Conservation (phyloP, 1,140 invertebrate genomes). For the Trichonephila clavipes region DNA sequence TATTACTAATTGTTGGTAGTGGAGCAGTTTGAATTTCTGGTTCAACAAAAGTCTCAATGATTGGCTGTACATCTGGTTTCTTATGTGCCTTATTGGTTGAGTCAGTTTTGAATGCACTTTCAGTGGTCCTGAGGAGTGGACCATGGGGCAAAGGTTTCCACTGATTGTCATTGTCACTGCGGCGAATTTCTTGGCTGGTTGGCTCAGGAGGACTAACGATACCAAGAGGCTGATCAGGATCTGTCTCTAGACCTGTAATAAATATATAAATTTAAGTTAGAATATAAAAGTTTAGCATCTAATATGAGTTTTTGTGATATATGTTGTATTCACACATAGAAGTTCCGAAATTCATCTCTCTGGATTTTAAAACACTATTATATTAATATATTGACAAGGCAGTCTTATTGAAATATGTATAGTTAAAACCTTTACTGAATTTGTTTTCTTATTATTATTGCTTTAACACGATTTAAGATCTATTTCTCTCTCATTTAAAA, state of each 20-base stretch:
- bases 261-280: not conserved
- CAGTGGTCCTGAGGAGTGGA: slow-evolving; percentile 25
- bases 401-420: no score
- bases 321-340: no score
- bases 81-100: not conserved
- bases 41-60: not conserved
- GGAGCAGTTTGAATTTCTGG: not conserved
- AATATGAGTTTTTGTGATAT: no score
- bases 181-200: slow-evolving; percentile 54
- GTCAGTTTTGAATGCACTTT: slow-evolving; percentile 17
- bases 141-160: slow-evolving; percentile 70
- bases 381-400: no score
- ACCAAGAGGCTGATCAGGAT: slow-evolving; percentile 4
- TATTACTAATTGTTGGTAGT: not conserved
- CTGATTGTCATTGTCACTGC: slow-evolving; percentile 47
- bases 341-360: no score
- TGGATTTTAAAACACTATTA: no score
- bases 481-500: no score
- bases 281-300: no score
- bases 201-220: slow-evolving; percentile 43
- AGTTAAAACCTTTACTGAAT: no score
- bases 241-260: slow-evolving; percentile 51
- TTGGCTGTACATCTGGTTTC: not conserved
- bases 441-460: no score
- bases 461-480: no score